Evolutionary conservation across 2,113 vertebrate species (phyloP).

Genomic region (Tachuris rubrigastra): DNA sequence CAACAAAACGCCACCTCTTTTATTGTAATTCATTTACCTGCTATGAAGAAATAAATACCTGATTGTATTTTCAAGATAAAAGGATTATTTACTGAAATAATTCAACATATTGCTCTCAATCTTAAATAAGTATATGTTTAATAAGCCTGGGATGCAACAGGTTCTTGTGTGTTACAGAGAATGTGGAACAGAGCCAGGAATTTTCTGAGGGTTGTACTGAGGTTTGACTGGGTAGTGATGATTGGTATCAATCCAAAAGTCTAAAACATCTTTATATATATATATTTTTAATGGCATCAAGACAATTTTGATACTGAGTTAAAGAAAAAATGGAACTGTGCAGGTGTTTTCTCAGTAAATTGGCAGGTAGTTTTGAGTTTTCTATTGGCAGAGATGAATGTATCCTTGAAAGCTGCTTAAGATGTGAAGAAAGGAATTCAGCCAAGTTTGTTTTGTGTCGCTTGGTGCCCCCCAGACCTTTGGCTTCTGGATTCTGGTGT

Average conservation of each 20-base stretch:
- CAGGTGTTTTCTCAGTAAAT: not conserved
- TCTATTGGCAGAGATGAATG: not conserved
- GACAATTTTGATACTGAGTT: not conserved
- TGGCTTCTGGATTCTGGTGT: not conserved
- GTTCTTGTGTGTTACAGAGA: not conserved
- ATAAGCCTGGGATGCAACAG: not conserved
- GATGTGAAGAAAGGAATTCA: not conserved
- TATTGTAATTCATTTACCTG: constrained; percentile 7
- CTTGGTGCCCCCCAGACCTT: not conserved
- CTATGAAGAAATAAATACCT: not conserved
- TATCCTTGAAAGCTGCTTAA: not conserved
- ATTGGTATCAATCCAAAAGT: not conserved
- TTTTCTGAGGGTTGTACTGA: not conserved
- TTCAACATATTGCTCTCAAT: not conserved
- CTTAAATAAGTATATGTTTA: not conserved
- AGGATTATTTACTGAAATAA: constrained; percentile 36
- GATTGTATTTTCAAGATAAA: constrained; percentile 19
- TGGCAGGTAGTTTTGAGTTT: not conserved
- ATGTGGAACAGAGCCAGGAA: not conserved
- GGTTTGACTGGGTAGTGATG: not conserved
- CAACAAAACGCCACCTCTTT: not conserved
- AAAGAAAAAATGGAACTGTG: not conserved
- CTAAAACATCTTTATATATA: not conserved
- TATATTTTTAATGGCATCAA: not conserved
- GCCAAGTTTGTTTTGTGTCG: not conserved